Base-by-base conservation (phyloP, 2,113 vertebrate species). In the Dipodomys merriami region DNA sequence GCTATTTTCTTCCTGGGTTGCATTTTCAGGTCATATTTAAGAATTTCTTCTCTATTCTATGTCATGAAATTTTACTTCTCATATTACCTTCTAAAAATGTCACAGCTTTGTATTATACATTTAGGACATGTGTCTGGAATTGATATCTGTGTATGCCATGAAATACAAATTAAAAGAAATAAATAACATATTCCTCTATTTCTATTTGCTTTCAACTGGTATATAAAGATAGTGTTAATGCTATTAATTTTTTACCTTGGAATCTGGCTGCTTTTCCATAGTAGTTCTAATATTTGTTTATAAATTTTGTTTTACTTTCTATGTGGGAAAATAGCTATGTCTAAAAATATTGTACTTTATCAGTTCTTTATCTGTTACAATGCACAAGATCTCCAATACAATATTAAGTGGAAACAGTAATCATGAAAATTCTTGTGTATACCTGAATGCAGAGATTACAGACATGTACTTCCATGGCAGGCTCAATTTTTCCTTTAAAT, bases 281-380 rank as follows among this genome's bases (percentile, higher is more conserved):
- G 33, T 65, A 71, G 6, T 76, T 88, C 46, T 88, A 85, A 33
- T 71, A 88, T 33, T 79, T 76, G 29, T 69, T 71, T 74, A 1
- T 76, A 81, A 6, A 74, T 35, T 72, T 49, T 65, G 30, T 91
- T 83, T 53, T 62, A 35, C 78, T 77, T 67, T 94, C 25, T 84
- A n/a, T 79, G 12, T 80, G 30, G 18, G 65, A 88, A 80, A 68
- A 35, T n/a, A 71, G 7, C 62, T 68, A 39, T 35, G 5, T 57
- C 39, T 22, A 72, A 69, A 73, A 46, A 6, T 74, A 12, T 27
- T 7, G 30, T 88, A 9, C 18, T 79, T 88, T 74, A 46, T 13
- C 0, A 67, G 62, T 82, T 86, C 29, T 74, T 79, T 84, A 23
- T 57, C 22, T 78, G 10, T 83, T 53, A 49, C 16, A 90, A 2